Evolutionary conservation across 2,888 invertebrate genomes (phyloP).

Genomic region (Aporophyla lueneburgensis): DNA sequence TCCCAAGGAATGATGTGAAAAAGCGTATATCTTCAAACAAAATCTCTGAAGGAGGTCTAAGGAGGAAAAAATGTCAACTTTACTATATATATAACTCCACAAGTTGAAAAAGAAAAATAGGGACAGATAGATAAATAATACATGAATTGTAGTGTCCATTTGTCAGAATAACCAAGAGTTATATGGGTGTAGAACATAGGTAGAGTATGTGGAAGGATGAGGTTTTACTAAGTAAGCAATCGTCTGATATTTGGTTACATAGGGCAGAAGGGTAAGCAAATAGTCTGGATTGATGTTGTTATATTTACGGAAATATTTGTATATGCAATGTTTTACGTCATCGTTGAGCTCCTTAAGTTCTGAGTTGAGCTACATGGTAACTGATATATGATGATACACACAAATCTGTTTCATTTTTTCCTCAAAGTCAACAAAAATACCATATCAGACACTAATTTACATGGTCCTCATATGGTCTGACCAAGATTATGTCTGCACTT

Average conservation of each 20-base stretch:
- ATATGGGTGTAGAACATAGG: slow-evolving; percentile 41
- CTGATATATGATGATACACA: neutral
- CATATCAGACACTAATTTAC: neutral
- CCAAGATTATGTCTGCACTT: neutral
- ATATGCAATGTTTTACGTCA: neutral
- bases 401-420: neutral
- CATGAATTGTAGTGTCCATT: slow-evolving; percentile 72
- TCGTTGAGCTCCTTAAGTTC: neutral
- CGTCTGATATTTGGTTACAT: slow-evolving; percentile 35
- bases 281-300: neutral
- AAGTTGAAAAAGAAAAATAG: slow-evolving; percentile 75
- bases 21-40: slow-evolving; percentile 52
- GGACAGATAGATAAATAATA: slow-evolving; percentile 75
- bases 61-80: slow-evolving; percentile 52
- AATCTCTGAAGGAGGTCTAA: slow-evolving; percentile 50
- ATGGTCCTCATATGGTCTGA: neutral
- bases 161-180: slow-evolving; percentile 63
- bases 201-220: slow-evolving; percentile 8
- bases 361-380: neutral
- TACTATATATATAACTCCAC: slow-evolving; percentile 35
- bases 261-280: slow-evolving; percentile 14
- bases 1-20: slow-evolving; percentile 43
- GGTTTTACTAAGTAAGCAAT: slow-evolving; percentile 41
- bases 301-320: neutral
- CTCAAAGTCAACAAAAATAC: neutral